Evolutionary conservation across 2,797 vertebrate genomes (phyloP), one percentile per base, ranked within the genome.

Genomic region (Enteromius argenteus): DNA sequence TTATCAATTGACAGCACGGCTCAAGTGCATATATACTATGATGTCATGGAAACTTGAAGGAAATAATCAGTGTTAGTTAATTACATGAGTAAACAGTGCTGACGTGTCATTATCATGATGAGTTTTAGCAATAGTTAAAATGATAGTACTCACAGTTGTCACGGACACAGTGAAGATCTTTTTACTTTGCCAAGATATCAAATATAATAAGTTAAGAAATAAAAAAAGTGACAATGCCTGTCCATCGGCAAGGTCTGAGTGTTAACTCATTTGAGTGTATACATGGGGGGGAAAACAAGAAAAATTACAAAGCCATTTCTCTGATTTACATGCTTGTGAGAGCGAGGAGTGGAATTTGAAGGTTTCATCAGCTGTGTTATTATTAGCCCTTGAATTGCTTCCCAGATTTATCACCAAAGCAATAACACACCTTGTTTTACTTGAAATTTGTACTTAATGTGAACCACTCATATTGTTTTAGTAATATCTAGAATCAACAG

Each of bases 301-400:
- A 30, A 89, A 86, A 67, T 53, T 32, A 77, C 71, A 80, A 81
- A 88, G 85, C 23, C 11, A 13, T 83, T 82, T 73, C 76, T 80
- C 46, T 71, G 73, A 80, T 76, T 60, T 76, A 66, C 87, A 89
- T 80, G 91, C 84, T 80, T 87, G 85, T 84, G 74, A 79, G 73
- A 60, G 42, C 53, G 85, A 86, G 80, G 81, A 68, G 60, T 74
- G 86, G 86, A 69, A 86, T 83, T 84, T 86, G 81, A 66, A 79
- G 60, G 79, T 80, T 81, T 90, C 80, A 83, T 39, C 68, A 66
- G 71, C 60, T 85, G 86, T 90, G 85, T 89, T 85, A 88, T 90
- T 90, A 84, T 90, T 93, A 95, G 94, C 95, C 94, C 95, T 96
- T 95, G 89, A 91, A 91, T 90, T 89, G 90, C 85, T 90, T 89